Base-by-base conservation (phyloP, 1,140 invertebrate species). In the Brachionus sp. region DNA sequence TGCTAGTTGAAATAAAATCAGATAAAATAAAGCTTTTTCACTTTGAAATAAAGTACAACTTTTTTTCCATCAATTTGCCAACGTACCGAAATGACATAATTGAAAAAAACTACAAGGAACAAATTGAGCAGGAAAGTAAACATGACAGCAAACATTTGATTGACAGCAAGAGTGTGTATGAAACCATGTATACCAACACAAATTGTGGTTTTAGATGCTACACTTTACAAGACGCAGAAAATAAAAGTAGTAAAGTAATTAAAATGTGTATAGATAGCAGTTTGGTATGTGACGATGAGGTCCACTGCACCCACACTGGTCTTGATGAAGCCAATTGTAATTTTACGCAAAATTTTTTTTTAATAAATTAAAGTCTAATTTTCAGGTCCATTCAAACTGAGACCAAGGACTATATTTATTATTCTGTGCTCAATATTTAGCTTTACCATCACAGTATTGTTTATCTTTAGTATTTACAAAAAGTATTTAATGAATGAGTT, bases 321-420 rank as follows among this genome's bases (percentile, higher is more conserved):
- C 37, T 80, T 23, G 77, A 80, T 44, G 77, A 80, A 66, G 37
- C 33, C 4, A 62, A 80, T 62, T 80, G 77, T 80, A 80, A 80
- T 23, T 62, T 66, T 46, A 13, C 25, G 29, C 33, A 25, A 10
- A 25, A 3, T 35, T 80, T 62, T 78, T 0, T 2, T 7, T 33
- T 3, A 57, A 39, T 35, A 9, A 50, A 78, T 53, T 25, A 35
- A 66, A n/a, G 10, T 53, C 16, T 62, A 37, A 23, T 80, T 80
- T 29, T 57, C 12, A 80, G 77, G 77, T 80, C 77, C 77, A 13
- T 16, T 62, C 10, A 35, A 62, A 16, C 50, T 80, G 7, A 66
- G 35, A 13, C 37, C 77, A 19, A 37, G 33, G 57, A 62, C 62
- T 13, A 80, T 80, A 62, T 62, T 80, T 10, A 57, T 80, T 3